phyloP scores from a whole-genome alignment of 2,113 vertebrate species.

The Pollimyrus isidori region DNA sequence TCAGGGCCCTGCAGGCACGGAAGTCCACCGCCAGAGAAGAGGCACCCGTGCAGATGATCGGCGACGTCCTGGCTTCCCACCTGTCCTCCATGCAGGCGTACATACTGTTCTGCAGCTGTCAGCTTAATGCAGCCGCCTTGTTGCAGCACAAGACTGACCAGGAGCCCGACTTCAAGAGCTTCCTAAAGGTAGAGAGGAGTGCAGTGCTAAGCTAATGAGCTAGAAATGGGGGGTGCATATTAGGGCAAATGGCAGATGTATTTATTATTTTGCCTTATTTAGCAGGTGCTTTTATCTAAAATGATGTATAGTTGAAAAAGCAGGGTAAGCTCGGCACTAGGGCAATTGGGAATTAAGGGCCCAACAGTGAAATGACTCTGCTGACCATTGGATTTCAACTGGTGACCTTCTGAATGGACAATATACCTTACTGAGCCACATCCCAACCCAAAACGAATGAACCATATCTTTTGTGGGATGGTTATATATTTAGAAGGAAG shows the following conservation, averaged over 20 bases:
- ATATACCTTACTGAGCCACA: neutral
- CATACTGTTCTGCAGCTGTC: constrained; percentile 90
- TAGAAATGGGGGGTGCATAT: neutral
- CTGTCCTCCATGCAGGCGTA: constrained; percentile 93
- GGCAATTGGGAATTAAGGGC: neutral
- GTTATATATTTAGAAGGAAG: neutral
- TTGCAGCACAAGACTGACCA: constrained; percentile 83
- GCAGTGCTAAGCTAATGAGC: no score
- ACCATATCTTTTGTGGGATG: neutral
- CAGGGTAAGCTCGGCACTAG: neutral
- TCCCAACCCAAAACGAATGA: neutral
- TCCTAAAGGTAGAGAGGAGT: constrained; percentile 72
- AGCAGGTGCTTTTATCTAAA: neutral
- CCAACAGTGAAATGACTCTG: neutral
- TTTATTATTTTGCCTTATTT: neutral
- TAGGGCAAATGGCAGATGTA: neutral
- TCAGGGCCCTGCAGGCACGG: constrained; percentile 74
- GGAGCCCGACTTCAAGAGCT: constrained; percentile 84
- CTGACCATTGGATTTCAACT: neutral
- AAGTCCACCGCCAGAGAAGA: constrained; percentile 85
- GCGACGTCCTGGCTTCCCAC: constrained; percentile 78
- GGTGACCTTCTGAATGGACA: neutral
- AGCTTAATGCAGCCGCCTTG: constrained; percentile 78
- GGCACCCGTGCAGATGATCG: constrained; percentile 84
- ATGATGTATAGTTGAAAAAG: neutral